phyloP scores from a whole-genome alignment of 2,113 vertebrate species.

The Brachyhypopomus gauderio region DNA sequence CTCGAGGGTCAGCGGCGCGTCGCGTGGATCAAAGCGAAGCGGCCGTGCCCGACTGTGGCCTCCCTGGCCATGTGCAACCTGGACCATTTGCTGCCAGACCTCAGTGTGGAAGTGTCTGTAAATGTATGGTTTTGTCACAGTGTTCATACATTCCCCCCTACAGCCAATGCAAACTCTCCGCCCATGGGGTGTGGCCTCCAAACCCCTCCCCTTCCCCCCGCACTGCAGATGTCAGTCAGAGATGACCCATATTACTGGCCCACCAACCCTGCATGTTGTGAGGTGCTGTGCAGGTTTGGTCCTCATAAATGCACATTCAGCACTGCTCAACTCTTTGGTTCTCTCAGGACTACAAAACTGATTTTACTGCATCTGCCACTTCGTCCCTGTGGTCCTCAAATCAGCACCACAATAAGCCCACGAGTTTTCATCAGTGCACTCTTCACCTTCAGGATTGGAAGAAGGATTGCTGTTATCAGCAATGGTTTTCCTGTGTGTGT shows the following conservation, averaged over 20 bases:
- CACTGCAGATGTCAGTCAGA: conserved; percentile 26
- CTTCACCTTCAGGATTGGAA: background rate
- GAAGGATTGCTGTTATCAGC: background rate
- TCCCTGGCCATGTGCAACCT: conserved; percentile 57
- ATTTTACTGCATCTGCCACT: conserved; percentile 5
- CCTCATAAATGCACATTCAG: conserved; percentile 14
- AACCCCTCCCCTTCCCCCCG: conserved; percentile 11
- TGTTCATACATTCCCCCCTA: conserved; percentile 71
- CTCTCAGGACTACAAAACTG: conserved; percentile 23
- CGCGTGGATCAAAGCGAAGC: conserved; percentile 65
- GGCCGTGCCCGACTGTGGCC: conserved; percentile 65
- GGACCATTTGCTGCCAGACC: conserved; percentile 66
- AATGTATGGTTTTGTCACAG: conserved; percentile 73
- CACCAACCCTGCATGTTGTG: background rate
- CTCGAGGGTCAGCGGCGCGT: conserved; percentile 58
- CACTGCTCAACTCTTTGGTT: conserved; percentile 18
- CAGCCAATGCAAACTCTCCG: conserved; percentile 47
- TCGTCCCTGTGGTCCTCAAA: conserved; percentile 21
- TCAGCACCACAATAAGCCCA: conserved; percentile 5
- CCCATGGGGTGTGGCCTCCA: conserved; percentile 19
- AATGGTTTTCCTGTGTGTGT: conserved; percentile 8
- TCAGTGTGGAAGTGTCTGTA: conserved; percentile 67
- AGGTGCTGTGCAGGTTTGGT: background rate
- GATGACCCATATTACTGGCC: conserved; percentile 17
- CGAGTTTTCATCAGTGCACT: conserved; percentile 2